These are phyloP conservation scores for Bradypodion ventrale DNA, from an alignment of 2,797 vertebrate species.

Conservation along the genomic window DNA sequence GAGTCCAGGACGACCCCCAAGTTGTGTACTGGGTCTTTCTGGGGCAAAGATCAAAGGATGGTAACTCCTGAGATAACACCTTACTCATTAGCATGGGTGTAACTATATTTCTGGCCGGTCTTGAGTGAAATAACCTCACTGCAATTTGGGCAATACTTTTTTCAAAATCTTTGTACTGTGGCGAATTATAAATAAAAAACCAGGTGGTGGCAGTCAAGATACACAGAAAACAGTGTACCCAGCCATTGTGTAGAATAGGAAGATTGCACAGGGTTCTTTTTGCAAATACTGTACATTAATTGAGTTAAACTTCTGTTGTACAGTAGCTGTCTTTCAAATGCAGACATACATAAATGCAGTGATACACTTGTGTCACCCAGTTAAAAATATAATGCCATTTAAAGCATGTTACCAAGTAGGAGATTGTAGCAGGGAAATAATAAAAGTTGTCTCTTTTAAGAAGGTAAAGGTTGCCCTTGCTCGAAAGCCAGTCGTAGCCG, in stretches of 20 bases:
- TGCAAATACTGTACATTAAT: not conserved
- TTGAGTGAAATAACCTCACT: not conserved
- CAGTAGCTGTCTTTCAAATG: not conserved
- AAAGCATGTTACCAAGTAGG: not conserved
- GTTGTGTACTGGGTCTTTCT: no score
- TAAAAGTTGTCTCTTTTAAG: not conserved
- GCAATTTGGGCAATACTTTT: not conserved
- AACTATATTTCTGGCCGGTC: not conserved
- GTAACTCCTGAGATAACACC: no score
- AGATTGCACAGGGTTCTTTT: not conserved
- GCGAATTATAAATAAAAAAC: not conserved
- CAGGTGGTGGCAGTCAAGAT: constrained; percentile 67
- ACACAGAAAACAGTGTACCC: not conserved
- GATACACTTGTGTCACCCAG: not conserved
- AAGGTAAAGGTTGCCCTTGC: not conserved
- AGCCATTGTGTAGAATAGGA: not conserved
- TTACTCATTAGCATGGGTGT: not conserved
- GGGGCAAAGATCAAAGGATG: no score
- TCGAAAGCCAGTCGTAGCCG: no score
- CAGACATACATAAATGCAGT: not conserved
- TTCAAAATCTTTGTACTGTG: not conserved
- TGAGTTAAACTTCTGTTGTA: not conserved
- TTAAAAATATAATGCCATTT: not conserved
- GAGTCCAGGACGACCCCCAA: no score
- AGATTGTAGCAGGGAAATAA: not conserved